Evolutionary conservation across 2,888 invertebrate genomes (phyloP).

Genomic region (Apotomis betuletana): DNA sequence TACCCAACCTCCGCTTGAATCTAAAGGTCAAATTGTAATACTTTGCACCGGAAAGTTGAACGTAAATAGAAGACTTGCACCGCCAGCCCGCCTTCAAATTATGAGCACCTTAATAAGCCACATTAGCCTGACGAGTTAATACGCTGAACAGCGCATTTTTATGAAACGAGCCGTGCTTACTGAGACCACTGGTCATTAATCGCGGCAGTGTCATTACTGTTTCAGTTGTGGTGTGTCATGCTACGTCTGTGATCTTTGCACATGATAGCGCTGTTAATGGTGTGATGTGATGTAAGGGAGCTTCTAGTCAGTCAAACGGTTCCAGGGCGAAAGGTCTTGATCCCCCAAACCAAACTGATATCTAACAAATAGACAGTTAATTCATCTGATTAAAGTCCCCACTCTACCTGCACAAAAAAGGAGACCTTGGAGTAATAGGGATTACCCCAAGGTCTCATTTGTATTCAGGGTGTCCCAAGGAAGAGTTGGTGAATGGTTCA

Average conservation of each 20-base stretch:
- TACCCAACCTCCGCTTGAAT: not conserved
- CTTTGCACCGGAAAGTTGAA: not conserved
- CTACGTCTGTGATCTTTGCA: not conserved
- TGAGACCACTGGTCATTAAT: slow-evolving; percentile 16
- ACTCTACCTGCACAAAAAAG: too few relatives aligned
- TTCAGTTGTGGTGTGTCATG: slow-evolving; percentile 12
- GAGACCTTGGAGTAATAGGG: too few relatives aligned
- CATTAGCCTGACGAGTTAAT: slow-evolving; percentile 4
- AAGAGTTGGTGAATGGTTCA: too few relatives aligned
- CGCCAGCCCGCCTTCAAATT: not conserved
- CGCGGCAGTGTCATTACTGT: slow-evolving; percentile 9
- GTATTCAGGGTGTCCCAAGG: too few relatives aligned
- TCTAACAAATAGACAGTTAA: too few relatives aligned
- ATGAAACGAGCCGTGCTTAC: not conserved
- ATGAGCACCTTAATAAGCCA: not conserved
- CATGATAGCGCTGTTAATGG: not conserved
- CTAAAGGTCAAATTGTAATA: not conserved
- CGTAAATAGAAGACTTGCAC: not conserved
- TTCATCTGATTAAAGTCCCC: too few relatives aligned
- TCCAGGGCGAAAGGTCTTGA: too few relatives aligned
- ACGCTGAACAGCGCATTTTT: slow-evolving; percentile 7
- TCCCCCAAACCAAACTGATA: too few relatives aligned
- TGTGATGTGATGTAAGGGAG: not conserved
- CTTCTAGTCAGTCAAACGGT: too few relatives aligned
- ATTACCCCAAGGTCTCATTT: too few relatives aligned